A percentile compares a stretch with the other conserved stretches of the same genome.
These are phyloP conservation scores for Halyomorpha halys DNA, from an alignment of 1,140 invertebrate genomes.

Conservation along the genomic window DNA sequence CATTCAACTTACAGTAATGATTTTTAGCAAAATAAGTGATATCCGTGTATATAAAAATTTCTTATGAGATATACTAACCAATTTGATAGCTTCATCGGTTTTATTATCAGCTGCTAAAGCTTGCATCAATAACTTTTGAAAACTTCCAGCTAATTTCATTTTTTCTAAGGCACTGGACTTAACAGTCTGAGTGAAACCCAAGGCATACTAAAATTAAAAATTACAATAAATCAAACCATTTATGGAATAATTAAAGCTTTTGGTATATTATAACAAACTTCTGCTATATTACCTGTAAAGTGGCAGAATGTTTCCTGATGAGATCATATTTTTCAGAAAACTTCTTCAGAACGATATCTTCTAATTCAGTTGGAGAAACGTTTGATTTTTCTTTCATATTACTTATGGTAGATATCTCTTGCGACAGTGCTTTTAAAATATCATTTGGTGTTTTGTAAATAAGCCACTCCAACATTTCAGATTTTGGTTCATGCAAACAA, in stretches of 20 bases:
- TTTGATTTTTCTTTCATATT: neutral
- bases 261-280: neutral
- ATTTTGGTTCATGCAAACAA: slow-evolving; percentile 14
- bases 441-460: slow-evolving; percentile 14
- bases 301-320: neutral
- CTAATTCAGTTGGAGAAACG: neutral
- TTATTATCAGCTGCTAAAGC: slow-evolving; percentile 21
- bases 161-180: slow-evolving; percentile 18
- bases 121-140: slow-evolving; percentile 27
- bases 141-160: slow-evolving; percentile 23
- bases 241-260: too few species aligned
- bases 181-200: slow-evolving; percentile 27
- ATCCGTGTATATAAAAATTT: too few species aligned
- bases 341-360: neutral
- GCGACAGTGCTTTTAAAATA: slow-evolving; percentile 3
- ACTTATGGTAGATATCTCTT: neutral
- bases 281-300: slow-evolving; percentile 1
- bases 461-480: slow-evolving; percentile 3
- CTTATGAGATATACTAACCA: slow-evolving; percentile 8
- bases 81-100: slow-evolving; percentile 20
- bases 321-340: neutral
- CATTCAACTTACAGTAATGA: too few species aligned
- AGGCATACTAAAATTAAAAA: slow-evolving; percentile 20
- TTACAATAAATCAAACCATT: too few species aligned
- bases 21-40: too few species aligned